Conservation (phyloP, 2,797 vertebrate species). For the Microhierax caerulescens region DNA sequence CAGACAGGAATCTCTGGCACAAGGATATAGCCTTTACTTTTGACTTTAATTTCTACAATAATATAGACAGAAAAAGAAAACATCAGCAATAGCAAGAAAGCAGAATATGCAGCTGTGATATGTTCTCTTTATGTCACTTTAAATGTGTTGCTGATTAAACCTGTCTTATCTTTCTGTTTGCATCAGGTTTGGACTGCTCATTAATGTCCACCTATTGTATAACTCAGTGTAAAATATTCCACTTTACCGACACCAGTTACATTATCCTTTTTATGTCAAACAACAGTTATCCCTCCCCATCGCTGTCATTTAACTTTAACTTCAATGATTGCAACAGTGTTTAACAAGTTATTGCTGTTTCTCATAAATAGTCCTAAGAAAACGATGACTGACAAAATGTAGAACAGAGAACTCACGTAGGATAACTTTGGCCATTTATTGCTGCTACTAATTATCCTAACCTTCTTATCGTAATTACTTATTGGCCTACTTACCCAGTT, state of each 20-base stretch:
- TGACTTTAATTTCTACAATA: neutral
- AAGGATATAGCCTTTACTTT: neutral
- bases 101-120: neutral
- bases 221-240: neutral
- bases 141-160: neutral
- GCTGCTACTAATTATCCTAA: slow-evolving; percentile 42
- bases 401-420: slow-evolving; percentile 31
- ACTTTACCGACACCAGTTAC: neutral
- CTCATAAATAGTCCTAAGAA: neutral
- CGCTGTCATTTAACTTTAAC: neutral
- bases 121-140: neutral
- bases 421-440: slow-evolving; percentile 33
- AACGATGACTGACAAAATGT: neutral
- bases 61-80: neutral
- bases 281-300: neutral
- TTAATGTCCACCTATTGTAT: neutral
- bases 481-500: slow-evolving; percentile 57
- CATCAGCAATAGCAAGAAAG: neutral
- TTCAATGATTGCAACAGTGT: neutral
- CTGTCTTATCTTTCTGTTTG: neutral
- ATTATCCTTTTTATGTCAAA: neutral
- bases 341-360: neutral
- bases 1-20: neutral
- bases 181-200: neutral
- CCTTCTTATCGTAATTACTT: slow-evolving; percentile 66